Base-by-base conservation (phyloP, 2,888 invertebrate species). In the Synanthedon formicaeformis region DNA sequence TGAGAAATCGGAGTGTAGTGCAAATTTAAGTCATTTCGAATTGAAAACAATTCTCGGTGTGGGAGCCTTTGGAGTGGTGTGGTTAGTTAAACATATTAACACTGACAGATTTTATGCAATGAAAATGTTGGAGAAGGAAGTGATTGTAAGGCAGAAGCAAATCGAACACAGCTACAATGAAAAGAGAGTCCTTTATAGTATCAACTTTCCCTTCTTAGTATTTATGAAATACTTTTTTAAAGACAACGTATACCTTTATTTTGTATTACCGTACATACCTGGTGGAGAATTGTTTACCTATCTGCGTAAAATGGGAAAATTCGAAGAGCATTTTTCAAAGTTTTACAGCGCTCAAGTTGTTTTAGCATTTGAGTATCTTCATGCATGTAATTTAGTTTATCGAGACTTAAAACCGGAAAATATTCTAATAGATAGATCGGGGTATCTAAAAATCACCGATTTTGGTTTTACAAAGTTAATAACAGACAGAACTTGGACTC, bases 381-480 rank as follows among this genome's bases (percentile, higher is more conserved):
- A 98, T 75, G 89, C 91, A 57, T 91, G 96, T 70, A 93, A 94
- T 66, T 83, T 98, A 57, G 89, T 97, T 18, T 97, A 98, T 75
- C 90, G 98, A 40, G 97, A 97, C 78, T 81, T 97, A 56, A 97
- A 97, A 73, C 97, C 97, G 0, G 97, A 97, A 80, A 97, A 97
- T 75, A 92, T 97, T 56, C 86, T 97, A 59, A 90, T 97, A 52
- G 95, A 96, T 69, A 75, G 81, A 57, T 88, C 84, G 16, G 96
- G 96, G 0, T 96, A 95, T 66, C 78, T 94, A 2, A 91, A 95
- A 88, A 89, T 98, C 53, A 96, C 96, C 2, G 98, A 98, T 81
- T 96, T 98, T 73, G 98, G 98, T 27, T 98, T 98, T 81, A 95
- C 96, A 63, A 99, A 99, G 81, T 82, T 91, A 54, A 88, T 92